Evolutionary conservation across 1,140 invertebrate genomes (phyloP).

Genomic region (Nephila pilipes): DNA sequence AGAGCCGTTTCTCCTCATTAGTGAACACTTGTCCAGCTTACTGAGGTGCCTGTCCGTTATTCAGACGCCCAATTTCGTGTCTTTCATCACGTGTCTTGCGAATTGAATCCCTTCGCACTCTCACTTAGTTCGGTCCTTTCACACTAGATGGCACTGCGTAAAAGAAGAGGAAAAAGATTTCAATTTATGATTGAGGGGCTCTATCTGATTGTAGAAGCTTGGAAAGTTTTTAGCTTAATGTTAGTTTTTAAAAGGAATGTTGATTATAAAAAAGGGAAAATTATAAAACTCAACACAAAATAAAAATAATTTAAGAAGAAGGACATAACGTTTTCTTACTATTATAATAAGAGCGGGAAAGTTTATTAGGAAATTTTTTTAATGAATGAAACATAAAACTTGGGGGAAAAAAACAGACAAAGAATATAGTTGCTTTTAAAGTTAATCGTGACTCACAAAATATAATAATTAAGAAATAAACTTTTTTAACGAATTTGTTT

Average conservation of each 20-base stretch:
- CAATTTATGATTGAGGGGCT: background rate
- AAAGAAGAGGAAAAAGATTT: background rate
- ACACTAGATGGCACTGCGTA: slow-evolving; percentile 51
- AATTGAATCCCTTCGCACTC: background rate
- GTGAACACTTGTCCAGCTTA: slow-evolving; percentile 61
- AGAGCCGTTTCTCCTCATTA: slow-evolving; percentile 68
- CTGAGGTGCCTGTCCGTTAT: background rate
- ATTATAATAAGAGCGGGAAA: no score
- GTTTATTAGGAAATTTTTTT: no score
- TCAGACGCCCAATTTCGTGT: slow-evolving; percentile 44
- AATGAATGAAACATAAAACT: no score
- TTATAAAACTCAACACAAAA: background rate
- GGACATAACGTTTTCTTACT: no score
- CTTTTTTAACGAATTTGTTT: no score
- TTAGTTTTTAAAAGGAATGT: background rate
- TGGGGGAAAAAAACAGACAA: no score
- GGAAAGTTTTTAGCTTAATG: background rate
- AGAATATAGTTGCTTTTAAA: no score
- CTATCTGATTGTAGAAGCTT: background rate
- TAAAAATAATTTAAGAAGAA: no score
- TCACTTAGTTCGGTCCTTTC: background rate
- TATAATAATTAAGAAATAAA: no score
- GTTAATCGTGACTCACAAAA: no score
- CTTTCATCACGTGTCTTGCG: slow-evolving; percentile 59
- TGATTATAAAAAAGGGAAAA: background rate